These are phyloP conservation scores for Mixornis gularis DNA, from an alignment of 2,113 vertebrate genomes.

Conservation along the genomic window DNA sequence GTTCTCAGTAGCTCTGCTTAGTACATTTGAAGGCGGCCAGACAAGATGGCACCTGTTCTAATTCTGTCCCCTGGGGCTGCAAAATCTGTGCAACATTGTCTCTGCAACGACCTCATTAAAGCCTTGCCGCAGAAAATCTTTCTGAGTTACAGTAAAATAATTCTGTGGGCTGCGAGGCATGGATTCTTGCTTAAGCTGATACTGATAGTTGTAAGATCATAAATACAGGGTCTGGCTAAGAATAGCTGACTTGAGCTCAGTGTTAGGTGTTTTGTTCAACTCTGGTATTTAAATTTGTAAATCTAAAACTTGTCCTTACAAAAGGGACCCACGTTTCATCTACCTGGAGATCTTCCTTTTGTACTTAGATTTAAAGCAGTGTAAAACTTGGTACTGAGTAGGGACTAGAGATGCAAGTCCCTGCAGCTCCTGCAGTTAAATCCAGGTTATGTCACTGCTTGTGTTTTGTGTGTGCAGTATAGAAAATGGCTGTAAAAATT, in stretches of 20 bases:
- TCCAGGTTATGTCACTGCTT: neutral
- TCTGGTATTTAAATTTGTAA: neutral
- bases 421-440: neutral
- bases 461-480: neutral
- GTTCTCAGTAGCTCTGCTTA: neutral
- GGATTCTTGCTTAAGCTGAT: neutral
- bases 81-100: neutral
- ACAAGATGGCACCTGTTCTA: neutral
- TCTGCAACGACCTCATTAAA: neutral
- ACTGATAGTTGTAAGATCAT: neutral
- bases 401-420: neutral
- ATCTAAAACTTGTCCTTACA: neutral
- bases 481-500: neutral
- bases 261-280: neutral
- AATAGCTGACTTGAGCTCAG: neutral
- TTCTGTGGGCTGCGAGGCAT: neutral
- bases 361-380: neutral
- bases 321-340: neutral
- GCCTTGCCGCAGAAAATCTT: neutral
- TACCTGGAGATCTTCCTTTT: neutral
- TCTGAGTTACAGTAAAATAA: neutral
- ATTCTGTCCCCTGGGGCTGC: neutral
- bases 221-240: neutral
- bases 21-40: neutral
- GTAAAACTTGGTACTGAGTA: neutral